Base-by-base conservation (phyloP, 2,113 vertebrate species). In the Pangasianodon hypophthalmus region DNA sequence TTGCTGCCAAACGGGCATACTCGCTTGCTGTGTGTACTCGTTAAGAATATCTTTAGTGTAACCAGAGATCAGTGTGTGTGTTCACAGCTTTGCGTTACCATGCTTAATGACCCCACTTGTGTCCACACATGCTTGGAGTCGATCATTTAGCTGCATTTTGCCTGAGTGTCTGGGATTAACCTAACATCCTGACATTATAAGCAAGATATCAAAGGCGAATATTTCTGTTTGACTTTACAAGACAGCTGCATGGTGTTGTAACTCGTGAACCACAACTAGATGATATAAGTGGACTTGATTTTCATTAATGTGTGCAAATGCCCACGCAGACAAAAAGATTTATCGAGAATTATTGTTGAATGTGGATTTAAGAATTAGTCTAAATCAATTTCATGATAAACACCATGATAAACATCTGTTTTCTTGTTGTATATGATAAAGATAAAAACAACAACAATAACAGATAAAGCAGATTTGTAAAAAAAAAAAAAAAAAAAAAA, bases 21-120 rank as follows among this genome's bases (percentile, higher is more conserved):
- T 52, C 58, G 21, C 73, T 84, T 79, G 69, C 60, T 91, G 71
- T 83, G 89, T 81, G 62, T 64, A 69, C 90, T 86, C 88, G 86
- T 92, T 71, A 84, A 85, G 69, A 91, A 90, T 89, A 84, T 87
- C 62, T 41, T 64, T 75, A 88, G 41, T 48, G 84, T 91, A 90
- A 85, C 87, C 84, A 89, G 92, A 92, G 92, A 90, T 62, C 60
- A 52, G 84, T 81, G 77, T 91, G 86, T 92, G 92, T 92, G 92
- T 92, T 94, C 93, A 92, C 91, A 93, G 88, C 83, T 88, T 91
- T 89, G 56, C 32, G 46, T 80, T 56, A 62, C 9, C 26, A 58
- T 37, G 37, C 79, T 82, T 87, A 88, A 85, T 77, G 62, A 87
- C 56, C 13, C 21, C 60, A 73, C 46, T 77, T 85, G 56, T 64